phyloP scores from a whole-genome alignment of 2,888 invertebrate species.

The Orgyia antiqua region DNA sequence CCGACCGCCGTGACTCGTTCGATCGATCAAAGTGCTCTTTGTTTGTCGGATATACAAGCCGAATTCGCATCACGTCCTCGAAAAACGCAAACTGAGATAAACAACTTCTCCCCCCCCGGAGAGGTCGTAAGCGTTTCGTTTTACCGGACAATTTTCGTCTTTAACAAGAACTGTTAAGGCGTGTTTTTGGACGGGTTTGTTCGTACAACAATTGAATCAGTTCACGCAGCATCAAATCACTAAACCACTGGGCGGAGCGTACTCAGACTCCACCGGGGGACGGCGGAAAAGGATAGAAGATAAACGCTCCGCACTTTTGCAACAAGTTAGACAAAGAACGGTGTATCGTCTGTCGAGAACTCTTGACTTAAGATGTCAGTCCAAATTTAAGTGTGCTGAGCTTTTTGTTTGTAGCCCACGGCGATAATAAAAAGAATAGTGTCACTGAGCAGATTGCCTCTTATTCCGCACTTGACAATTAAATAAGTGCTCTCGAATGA shows the following conservation, averaged over 20 bases:
- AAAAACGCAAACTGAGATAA: conserved; percentile 77
- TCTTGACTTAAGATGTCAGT: conserved; percentile 56
- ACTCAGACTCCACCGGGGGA: conserved; percentile 71
- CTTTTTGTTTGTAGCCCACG: conserved; percentile 68
- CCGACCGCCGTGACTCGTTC: conserved; percentile 42
- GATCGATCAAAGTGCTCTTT: conserved; percentile 72
- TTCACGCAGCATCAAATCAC: conserved; percentile 79
- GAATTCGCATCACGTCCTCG: conserved; percentile 76
- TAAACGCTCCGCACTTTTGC: conserved; percentile 32
- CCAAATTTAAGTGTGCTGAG: conserved; percentile 66
- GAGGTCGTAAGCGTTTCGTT: conserved; percentile 69
- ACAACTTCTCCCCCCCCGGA: conserved; percentile 68
- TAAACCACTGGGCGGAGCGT: conserved; percentile 78
- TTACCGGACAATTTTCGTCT: conserved; percentile 73
- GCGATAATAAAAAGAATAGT: conserved; percentile 70
- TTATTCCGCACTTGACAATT: conserved; percentile 74
- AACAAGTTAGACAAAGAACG: conserved; percentile 54
- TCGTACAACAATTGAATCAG: conserved; percentile 75
- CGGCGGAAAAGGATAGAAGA: conserved; percentile 58
- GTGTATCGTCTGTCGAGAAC: conserved; percentile 46
- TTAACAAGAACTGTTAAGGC: conserved; percentile 66
- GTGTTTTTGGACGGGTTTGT: conserved; percentile 56
- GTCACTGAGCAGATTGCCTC: conserved; percentile 74
- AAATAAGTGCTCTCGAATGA: conserved; percentile 70
- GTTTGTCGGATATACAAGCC: conserved; percentile 70